phyloP scores from a whole-genome alignment of 2,113 vertebrate genomes.

The Phasianus colchicus region DNA sequence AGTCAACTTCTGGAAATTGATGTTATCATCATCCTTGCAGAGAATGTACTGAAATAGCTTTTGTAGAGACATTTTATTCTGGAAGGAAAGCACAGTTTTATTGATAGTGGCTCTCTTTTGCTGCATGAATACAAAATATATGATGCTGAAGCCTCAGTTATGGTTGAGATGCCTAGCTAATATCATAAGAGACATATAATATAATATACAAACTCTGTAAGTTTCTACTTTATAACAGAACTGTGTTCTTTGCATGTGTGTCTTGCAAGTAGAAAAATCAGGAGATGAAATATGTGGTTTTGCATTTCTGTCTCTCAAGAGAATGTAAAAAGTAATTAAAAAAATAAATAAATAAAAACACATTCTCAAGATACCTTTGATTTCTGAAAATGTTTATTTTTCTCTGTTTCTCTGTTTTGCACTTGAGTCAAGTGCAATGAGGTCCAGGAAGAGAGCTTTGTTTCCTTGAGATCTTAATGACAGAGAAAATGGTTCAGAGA shows the following conservation, averaged over 20 bases:
- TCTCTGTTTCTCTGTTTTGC: neutral
- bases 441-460: neutral
- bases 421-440: neutral
- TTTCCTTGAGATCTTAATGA: neutral
- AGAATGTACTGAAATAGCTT: neutral
- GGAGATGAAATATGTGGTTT: neutral
- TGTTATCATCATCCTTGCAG: neutral
- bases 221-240: neutral
- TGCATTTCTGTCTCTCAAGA: neutral
- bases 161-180: neutral
- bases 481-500: neutral
- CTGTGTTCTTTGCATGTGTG: neutral
- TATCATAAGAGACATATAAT: neutral
- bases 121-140: neutral
- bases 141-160: neutral
- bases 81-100: neutral
- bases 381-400: neutral
- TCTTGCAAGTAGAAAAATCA: neutral
- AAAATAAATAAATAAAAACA: too few species aligned
- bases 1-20: neutral
- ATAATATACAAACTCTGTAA: neutral
- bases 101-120: neutral
- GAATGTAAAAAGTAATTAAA: neutral
- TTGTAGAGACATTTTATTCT: neutral
- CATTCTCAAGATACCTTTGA: neutral